A percentile compares a stretch with the other conserved stretches of the same genome.
Evolutionary conservation across 2,113 vertebrate genomes (phyloP).

Genomic region (Chloebia gouldiae): DNA sequence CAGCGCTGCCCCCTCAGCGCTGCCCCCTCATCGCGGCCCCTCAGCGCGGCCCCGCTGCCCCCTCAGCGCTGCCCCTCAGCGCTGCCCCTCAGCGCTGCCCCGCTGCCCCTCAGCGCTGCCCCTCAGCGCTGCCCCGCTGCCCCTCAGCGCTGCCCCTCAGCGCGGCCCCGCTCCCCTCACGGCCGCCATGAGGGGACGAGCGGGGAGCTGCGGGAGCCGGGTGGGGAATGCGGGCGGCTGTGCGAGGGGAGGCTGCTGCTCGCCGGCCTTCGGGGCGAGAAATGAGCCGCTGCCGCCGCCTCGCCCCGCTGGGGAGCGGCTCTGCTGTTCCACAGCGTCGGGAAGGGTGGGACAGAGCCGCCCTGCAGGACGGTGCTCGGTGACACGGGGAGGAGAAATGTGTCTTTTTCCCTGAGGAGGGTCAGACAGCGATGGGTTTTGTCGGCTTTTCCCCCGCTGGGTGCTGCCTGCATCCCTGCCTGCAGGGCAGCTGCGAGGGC

Average conservation of each 20-base stretch:
- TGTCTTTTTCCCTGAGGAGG: rapidly evolving
- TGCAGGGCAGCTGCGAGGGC: neutral
- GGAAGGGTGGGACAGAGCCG: rapidly evolving
- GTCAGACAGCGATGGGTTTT: rapidly evolving
- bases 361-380: neutral
- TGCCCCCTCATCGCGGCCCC: no score
- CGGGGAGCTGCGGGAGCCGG: neutral
- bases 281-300: neutral
- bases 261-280: neutral
- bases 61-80: no score
- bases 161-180: neutral
- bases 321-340: neutral
- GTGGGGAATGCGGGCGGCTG: neutral
- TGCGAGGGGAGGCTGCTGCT: neutral
- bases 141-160: no score
- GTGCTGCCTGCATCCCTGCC: neutral
- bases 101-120: no score
- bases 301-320: neutral
- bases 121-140: no score
- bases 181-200: no score
- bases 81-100: no score
- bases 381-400: neutral
- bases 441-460: neutral
- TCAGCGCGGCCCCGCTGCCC: no score
- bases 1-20: no score